Evolutionary conservation across 2,888 invertebrate genomes (phyloP).

Genomic region (Gasteruption jaculator): DNA sequence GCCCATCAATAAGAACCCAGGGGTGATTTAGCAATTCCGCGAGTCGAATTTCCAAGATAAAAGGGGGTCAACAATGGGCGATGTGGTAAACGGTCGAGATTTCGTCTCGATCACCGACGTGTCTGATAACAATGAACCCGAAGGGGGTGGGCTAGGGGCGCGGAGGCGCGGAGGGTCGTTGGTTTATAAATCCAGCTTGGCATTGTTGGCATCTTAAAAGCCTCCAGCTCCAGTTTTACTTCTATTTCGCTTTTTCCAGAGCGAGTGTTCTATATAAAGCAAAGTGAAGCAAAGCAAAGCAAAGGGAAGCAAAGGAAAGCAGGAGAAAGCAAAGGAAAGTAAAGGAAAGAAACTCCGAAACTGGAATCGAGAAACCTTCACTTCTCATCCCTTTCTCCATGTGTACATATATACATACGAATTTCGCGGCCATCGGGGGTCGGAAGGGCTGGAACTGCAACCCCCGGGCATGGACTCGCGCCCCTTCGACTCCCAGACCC

Average conservation of each 20-base stretch:
- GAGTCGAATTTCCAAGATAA: constrained; percentile 49
- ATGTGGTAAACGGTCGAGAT: constrained; percentile 49
- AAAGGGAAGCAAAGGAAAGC: constrained; percentile 8
- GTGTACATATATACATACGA: too few relatives aligned
- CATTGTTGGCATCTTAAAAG: constrained; percentile 52
- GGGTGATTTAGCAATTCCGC: constrained; percentile 44
- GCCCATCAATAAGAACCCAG: constrained; percentile 50
- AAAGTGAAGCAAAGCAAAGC: constrained; percentile 6
- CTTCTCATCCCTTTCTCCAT: too few relatives aligned
- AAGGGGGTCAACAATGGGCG: constrained; percentile 44
- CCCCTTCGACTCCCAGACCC: too few relatives aligned
- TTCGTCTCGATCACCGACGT: constrained; percentile 47
- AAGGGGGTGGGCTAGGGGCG: too few relatives aligned
- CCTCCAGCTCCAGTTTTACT: constrained; percentile 22
- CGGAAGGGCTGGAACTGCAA: constrained; percentile 5
- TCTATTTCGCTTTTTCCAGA: not conserved
- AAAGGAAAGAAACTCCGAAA: too few relatives aligned
- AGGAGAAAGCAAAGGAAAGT: constrained; percentile 9
- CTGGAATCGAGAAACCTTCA: too few relatives aligned
- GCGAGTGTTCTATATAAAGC: too few relatives aligned
- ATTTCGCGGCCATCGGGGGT: too few relatives aligned
- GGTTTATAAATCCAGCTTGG: constrained; percentile 51
- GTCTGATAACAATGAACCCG: constrained; percentile 47
- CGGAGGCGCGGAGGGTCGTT: too few relatives aligned
- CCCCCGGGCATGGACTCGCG: constrained; percentile 17